phyloP scores from a whole-genome alignment of 2,888 invertebrate species.

The Orthosia gracilis region DNA sequence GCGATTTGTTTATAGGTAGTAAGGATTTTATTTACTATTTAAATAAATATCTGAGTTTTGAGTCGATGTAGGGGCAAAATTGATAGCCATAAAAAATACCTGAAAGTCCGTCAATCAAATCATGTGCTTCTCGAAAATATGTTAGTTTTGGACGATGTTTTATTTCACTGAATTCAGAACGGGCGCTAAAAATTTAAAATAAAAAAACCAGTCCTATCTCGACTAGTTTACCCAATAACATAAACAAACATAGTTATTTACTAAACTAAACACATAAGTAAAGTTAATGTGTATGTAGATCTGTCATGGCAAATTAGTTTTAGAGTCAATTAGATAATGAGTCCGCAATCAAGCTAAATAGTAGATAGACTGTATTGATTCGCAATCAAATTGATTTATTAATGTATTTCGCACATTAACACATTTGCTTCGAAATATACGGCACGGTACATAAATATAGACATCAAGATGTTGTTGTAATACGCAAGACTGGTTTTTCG shows the following conservation, averaged over 20 bases:
- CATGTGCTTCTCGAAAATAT: background rate
- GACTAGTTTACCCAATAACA: background rate
- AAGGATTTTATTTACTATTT: background rate
- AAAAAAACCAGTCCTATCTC: background rate
- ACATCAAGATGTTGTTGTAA: background rate
- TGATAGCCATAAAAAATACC: background rate
- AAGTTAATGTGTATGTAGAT: conserved; percentile 24
- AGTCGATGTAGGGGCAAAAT: background rate
- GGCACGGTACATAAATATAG: conserved; percentile 4
- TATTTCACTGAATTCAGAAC: background rate
- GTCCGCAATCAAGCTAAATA: conserved; percentile 44
- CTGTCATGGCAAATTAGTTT: conserved; percentile 54
- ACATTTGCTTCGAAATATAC: conserved; percentile 4
- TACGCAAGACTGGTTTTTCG: background rate
- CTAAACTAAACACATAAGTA: conserved; percentile 22
- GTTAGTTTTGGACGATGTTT: background rate
- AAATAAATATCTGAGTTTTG: too few species aligned
- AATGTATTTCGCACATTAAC: conserved; percentile 24
- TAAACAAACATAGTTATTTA: conserved; percentile 22
- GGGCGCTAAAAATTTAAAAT: background rate
- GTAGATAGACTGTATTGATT: conserved; percentile 51
- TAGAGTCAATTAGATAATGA: conserved; percentile 46
- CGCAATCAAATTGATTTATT: conserved; percentile 49
- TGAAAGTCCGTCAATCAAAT: too few species aligned
- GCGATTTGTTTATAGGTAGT: background rate